phyloP scores from a whole-genome alignment of 2,888 invertebrate genomes.

The Rhagophthalmus giganteus region DNA sequence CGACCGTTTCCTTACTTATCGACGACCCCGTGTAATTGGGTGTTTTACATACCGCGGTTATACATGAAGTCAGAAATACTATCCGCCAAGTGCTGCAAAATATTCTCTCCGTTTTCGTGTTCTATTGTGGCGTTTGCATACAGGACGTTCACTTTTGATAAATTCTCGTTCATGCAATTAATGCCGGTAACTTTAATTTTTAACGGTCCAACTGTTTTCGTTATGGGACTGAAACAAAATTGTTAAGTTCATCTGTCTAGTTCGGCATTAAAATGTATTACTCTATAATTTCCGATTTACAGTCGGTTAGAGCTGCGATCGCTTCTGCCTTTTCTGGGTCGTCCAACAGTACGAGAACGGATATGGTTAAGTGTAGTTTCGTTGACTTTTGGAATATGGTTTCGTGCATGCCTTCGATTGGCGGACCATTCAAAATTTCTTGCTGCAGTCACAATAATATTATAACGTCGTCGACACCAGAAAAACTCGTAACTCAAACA shows the following conservation, averaged over 20 bases:
- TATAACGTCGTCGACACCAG: too few relatives aligned
- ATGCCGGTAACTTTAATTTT: constrained; percentile 71
- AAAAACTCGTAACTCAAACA: too few relatives aligned
- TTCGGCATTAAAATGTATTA: constrained; percentile 46
- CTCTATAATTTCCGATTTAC: constrained; percentile 65
- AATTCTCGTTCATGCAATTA: constrained; percentile 90
- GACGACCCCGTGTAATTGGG: too few relatives aligned
- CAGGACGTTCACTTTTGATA: constrained; percentile 74
- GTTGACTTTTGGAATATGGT: constrained; percentile 70
- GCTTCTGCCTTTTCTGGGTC: constrained; percentile 71
- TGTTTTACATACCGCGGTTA: constrained; percentile 64
- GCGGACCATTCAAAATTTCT: constrained; percentile 45
- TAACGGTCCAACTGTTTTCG: constrained; percentile 40
- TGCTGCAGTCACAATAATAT: too few relatives aligned
- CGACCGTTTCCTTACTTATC: too few relatives aligned
- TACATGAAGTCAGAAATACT: constrained; percentile 63
- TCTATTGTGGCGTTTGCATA: constrained; percentile 67
- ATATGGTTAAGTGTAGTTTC: constrained; percentile 82
- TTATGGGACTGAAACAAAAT: constrained; percentile 39
- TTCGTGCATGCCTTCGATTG: constrained; percentile 66
- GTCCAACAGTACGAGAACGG: constrained; percentile 74
- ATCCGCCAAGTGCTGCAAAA: constrained; percentile 67
- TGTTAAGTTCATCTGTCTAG: not conserved
- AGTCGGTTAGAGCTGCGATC: constrained; percentile 64
- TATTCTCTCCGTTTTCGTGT: constrained; percentile 55